A percentile compares a stretch with the other conserved stretches of the same genome.
Conservation (phyloP, 2,888 invertebrate species). For the Eupelmus urozonus region DNA sequence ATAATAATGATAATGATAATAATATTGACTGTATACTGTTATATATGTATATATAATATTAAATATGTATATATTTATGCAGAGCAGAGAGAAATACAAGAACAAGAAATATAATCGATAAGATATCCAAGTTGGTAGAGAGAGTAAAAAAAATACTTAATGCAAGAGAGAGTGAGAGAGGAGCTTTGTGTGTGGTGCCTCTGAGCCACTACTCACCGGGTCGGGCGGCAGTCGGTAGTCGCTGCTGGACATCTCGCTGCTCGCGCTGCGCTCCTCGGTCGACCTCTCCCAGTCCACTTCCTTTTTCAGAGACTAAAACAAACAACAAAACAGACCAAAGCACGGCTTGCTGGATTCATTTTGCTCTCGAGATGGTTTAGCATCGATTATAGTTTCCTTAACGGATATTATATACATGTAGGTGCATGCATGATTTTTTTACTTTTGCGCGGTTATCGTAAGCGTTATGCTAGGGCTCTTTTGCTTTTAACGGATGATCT, state of each 20-base stretch:
- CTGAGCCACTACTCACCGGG: constrained; percentile 83
- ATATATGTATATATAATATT: constrained; percentile 62
- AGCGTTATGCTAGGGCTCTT: not conserved
- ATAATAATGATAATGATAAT: constrained; percentile 59
- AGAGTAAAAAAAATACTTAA: too few species aligned
- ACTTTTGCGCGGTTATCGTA: too few species aligned
- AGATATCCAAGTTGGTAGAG: constrained; percentile 65
- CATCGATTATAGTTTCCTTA: constrained; percentile 15
- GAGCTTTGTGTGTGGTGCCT: too few species aligned
- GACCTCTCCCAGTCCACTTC: constrained; percentile 91
- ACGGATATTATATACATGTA: too few species aligned
- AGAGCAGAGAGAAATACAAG: constrained; percentile 74
- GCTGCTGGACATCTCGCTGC: constrained; percentile 85
- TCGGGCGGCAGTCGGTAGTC: constrained; percentile 91
- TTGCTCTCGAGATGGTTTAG: constrained; percentile 39
- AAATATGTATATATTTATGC: constrained; percentile 71
- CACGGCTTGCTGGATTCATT: not conserved
- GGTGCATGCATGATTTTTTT: too few species aligned
- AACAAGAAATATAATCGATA: constrained; percentile 71
- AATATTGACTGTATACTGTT: constrained; percentile 60
- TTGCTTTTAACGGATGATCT: not conserved
- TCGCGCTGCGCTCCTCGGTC: constrained; percentile 86
- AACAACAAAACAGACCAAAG: constrained; percentile 75
- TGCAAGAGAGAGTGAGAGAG: too few species aligned
- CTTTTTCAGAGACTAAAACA: constrained; percentile 94